Conservation (phyloP, 2,888 invertebrate genomes). For the Harpagoxenus sublaevis region DNA sequence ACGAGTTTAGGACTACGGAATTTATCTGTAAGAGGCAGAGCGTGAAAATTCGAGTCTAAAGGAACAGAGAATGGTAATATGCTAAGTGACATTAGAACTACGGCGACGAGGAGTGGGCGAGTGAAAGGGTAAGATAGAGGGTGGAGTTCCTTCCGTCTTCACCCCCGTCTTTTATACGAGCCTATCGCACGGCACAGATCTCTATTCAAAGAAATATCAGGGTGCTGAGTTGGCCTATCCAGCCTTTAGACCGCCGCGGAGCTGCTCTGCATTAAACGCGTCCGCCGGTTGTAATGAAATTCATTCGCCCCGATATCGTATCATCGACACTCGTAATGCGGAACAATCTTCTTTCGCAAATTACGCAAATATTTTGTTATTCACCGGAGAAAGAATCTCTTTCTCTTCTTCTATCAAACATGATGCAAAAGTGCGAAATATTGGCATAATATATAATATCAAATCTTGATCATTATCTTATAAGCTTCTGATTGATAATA, state of each 20-base stretch:
- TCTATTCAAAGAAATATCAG: slow-evolving; percentile 84
- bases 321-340: slow-evolving; percentile 31
- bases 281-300: slow-evolving; percentile 73
- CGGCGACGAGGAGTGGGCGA: slow-evolving; percentile 61
- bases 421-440: not conserved
- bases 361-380: slow-evolving; percentile 28
- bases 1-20: slow-evolving; percentile 26
- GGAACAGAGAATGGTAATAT: slow-evolving; percentile 56
- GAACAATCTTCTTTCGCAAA: slow-evolving; percentile 28
- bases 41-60: slow-evolving; percentile 47
- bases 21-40: slow-evolving; percentile 42
- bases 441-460: not conserved
- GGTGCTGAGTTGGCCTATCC: slow-evolving; percentile 80
- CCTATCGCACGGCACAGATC: slow-evolving; percentile 83
- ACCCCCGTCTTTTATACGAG: slow-evolving; percentile 62
- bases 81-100: slow-evolving; percentile 60
- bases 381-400: not conserved
- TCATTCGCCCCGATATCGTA: slow-evolving; percentile 53
- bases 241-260: slow-evolving; percentile 60
- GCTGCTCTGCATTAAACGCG: slow-evolving; percentile 69
- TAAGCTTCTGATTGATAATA: not conserved
- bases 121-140: slow-evolving; percentile 69
- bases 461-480: not conserved
- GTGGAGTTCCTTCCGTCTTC: slow-evolving; percentile 67
- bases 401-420: not conserved